Evolutionary conservation across 2,888 invertebrate species (phyloP).

Genomic region (Meteorus cinctellus): DNA sequence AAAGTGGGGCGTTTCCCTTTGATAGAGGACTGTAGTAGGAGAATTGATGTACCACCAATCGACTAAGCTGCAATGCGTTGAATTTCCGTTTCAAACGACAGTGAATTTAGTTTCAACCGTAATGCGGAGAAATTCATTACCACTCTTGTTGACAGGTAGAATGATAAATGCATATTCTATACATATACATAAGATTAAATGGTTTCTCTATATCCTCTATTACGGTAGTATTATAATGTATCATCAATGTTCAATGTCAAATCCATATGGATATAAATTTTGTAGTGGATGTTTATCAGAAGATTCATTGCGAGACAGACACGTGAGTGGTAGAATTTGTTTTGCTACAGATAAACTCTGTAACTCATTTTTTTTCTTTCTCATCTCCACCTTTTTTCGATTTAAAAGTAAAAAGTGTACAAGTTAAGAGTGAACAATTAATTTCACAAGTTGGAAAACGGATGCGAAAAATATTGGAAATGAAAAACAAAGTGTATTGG

Average conservation of each 20-base stretch:
- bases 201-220: conserved; percentile 11
- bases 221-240: not conserved
- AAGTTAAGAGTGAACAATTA: not conserved
- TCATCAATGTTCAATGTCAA: conserved; percentile 8
- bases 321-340: not conserved
- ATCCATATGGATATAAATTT: not conserved
- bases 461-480: not conserved
- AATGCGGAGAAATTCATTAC: not conserved
- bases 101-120: conserved; percentile 8
- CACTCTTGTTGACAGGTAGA: not conserved
- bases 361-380: no score
- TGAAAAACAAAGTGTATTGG: conserved; percentile 4
- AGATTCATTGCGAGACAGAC: not conserved
- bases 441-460: not conserved
- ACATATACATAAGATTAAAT: conserved; percentile 11
- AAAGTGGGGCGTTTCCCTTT: conserved; percentile 12
- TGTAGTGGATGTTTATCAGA: not conserved
- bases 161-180: conserved; percentile 10
- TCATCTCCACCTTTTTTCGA: no score
- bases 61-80: conserved; percentile 15
- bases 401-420: no score
- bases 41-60: conserved; percentile 8
- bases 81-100: not conserved
- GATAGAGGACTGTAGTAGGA: not conserved
- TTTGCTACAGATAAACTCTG: not conserved